These are phyloP conservation scores for Sebastes taczanowskii DNA, from an alignment of 2,797 vertebrate genomes.

Conservation along the genomic window DNA sequence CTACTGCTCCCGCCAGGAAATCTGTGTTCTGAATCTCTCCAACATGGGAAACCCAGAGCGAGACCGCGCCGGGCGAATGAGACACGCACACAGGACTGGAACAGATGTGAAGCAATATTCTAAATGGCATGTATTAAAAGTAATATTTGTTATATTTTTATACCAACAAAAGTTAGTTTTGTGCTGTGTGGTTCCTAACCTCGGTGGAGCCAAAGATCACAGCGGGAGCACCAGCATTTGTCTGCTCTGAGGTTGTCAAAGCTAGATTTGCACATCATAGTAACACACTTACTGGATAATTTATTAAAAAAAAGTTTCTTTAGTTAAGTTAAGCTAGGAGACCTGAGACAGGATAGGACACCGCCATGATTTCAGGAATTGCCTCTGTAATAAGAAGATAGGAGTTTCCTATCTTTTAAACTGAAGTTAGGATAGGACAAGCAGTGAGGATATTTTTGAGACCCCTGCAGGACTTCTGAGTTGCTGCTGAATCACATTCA, in stretches of 20 bases:
- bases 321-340: neutral
- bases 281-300: no score
- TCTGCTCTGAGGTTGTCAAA: no score
- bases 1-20: slow-evolving; percentile 58
- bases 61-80: neutral
- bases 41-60: slow-evolving; percentile 29
- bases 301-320: neutral
- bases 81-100: neutral
- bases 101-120: slow-evolving; percentile 2
- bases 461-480: neutral
- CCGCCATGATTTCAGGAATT: neutral
- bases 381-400: neutral
- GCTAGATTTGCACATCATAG: no score
- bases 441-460: neutral
- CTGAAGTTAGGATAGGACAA: neutral
- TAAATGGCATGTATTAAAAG: neutral
- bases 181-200: neutral
- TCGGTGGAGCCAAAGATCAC: no score
- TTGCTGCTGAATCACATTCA: neutral
- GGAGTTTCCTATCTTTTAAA: neutral
- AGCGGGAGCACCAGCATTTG: no score
- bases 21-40: slow-evolving; percentile 32
- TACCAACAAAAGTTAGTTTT: neutral
- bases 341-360: neutral
- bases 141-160: neutral